Evolutionary conservation across 2,888 invertebrate species (phyloP).

Genomic region (Helleia helle): DNA sequence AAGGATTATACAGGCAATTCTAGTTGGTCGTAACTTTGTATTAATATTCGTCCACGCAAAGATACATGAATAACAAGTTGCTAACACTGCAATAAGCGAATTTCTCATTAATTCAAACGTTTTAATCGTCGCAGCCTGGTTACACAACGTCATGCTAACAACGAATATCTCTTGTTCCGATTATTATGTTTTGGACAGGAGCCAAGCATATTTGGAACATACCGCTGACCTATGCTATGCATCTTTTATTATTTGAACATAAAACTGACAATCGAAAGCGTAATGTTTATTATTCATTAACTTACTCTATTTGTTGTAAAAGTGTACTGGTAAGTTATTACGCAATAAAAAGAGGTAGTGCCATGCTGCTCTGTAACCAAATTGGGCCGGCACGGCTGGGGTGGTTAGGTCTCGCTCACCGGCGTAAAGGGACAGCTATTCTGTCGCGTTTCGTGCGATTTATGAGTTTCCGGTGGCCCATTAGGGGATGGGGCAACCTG

Average conservation of each 20-base stretch:
- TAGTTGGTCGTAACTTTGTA: too few species aligned
- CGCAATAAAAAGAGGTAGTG: too few species aligned
- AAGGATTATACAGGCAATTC: too few species aligned
- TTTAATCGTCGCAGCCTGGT: background rate
- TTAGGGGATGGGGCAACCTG: too few species aligned
- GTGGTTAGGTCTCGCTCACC: too few species aligned
- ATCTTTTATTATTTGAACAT: conserved; percentile 5
- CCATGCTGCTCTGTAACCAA: too few species aligned
- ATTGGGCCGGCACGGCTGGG: too few species aligned
- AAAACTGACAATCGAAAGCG: background rate
- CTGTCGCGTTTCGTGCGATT: too few species aligned
- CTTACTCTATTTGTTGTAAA: background rate
- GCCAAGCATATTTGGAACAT: conserved; percentile 20
- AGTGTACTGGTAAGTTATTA: background rate
- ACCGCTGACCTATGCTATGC: conserved; percentile 12
- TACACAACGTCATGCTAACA: conserved; percentile 4
- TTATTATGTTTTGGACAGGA: conserved; percentile 18
- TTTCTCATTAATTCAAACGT: background rate
- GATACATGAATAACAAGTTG: too few species aligned
- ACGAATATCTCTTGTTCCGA: conserved; percentile 5
- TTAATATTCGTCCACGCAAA: too few species aligned
- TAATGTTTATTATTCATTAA: background rate
- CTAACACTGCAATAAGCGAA: background rate
- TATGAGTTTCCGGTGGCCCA: too few species aligned
- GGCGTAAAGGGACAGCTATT: too few species aligned